Evolutionary conservation across 1,140 invertebrate genomes (phyloP).

Genomic region (Bombus pyrosoma): DNA sequence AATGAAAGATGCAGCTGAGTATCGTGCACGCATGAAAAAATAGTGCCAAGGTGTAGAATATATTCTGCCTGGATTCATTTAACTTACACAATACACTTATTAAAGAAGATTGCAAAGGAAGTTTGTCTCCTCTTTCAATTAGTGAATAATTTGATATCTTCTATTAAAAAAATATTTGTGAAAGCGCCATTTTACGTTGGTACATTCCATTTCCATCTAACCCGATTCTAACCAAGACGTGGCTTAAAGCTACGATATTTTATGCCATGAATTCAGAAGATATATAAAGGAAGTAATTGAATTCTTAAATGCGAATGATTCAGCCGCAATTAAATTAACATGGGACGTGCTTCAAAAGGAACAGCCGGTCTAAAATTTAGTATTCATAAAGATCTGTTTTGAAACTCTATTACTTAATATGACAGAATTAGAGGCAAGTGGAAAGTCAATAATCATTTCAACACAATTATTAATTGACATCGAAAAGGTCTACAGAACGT

Average conservation of each 20-base stretch:
- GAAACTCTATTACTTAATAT: not conserved
- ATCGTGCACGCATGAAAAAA: too few species aligned
- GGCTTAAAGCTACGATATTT: not conserved
- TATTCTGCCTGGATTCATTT: too few species aligned
- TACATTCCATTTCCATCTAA: not conserved
- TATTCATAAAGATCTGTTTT: not conserved
- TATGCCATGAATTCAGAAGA: not conserved
- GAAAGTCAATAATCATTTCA: too few species aligned
- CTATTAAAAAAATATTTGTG: not conserved
- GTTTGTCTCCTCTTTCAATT: not conserved
- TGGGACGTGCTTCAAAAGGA: not conserved
- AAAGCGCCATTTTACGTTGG: not conserved
- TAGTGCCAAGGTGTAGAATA: too few species aligned
- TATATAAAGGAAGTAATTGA: slow-evolving; percentile 3
- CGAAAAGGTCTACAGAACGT: too few species aligned
- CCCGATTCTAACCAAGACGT: not conserved
- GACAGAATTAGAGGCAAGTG: too few species aligned
- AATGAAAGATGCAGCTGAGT: too few species aligned
- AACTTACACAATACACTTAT: not conserved
- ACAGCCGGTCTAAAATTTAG: not conserved
- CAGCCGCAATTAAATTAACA: not conserved
- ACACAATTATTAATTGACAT: too few species aligned
- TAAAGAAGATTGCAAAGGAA: not conserved
- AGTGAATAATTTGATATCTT: not conserved
- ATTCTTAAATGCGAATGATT: not conserved